Percentiles rank a stretch among this genome's conserved stretches.
Conservation (phyloP, 2,888 invertebrate species). For the Drosophila cracens region DNA sequence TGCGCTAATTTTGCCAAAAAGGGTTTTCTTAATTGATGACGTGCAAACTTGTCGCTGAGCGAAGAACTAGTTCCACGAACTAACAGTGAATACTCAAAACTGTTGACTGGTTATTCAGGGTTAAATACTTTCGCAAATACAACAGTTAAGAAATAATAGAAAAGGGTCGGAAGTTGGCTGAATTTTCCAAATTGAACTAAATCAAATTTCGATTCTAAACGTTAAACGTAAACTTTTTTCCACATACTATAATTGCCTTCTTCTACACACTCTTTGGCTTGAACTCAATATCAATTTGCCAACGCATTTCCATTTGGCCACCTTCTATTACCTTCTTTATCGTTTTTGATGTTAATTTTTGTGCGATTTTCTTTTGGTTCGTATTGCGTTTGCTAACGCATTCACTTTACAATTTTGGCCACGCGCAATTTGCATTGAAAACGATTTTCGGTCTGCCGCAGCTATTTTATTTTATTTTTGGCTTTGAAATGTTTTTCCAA, state of each 20-base stretch:
- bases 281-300: slow-evolving; percentile 5
- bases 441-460: slow-evolving; percentile 24
- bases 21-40: slow-evolving; percentile 73
- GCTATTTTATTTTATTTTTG: slow-evolving; percentile 14
- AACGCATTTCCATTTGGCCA: slow-evolving; percentile 1
- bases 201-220: background rate
- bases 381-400: slow-evolving; percentile 15
- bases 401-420: slow-evolving; percentile 49
- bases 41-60: slow-evolving; percentile 14
- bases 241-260: background rate
- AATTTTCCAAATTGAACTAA: background rate
- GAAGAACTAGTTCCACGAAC: slow-evolving; percentile 36
- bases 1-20: slow-evolving; percentile 75
- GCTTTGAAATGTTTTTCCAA: slow-evolving; percentile 39
- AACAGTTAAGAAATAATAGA: background rate
- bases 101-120: slow-evolving; percentile 16
- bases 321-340: background rate
- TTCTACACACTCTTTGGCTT: background rate
- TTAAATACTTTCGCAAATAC: slow-evolving; percentile 6
- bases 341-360: background rate
- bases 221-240: background rate
- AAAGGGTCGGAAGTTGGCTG: background rate
- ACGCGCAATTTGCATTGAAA: slow-evolving; percentile 64
- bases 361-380: slow-evolving; percentile 13
- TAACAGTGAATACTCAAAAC: slow-evolving; percentile 10